Evolutionary conservation across 2,888 invertebrate species (phyloP).

Genomic region (Microplitis deprimator): DNA sequence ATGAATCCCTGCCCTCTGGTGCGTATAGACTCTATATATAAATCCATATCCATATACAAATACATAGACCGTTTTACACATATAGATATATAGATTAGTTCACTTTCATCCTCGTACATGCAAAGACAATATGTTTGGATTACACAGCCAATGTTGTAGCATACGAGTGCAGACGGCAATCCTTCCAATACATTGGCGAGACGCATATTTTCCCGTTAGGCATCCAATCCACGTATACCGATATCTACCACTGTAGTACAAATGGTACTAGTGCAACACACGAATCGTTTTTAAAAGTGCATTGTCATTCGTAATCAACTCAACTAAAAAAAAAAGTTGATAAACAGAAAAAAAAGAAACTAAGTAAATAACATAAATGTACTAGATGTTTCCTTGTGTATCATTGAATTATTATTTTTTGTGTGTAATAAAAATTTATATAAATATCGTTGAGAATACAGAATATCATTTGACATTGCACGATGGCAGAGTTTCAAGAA

Average conservation of each 20-base stretch:
- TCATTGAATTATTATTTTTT: not conserved
- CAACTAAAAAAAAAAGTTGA: not conserved
- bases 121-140: constrained; percentile 54
- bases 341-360: not conserved
- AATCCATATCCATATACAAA: constrained; percentile 11
- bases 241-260: constrained; percentile 17
- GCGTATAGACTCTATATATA: constrained; percentile 18
- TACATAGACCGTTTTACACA: not conserved
- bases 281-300: constrained; percentile 36
- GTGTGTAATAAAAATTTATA: not conserved
- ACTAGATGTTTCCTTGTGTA: not conserved
- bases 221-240: constrained; percentile 45
- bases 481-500: constrained; percentile 38
- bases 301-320: constrained; percentile 6
- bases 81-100: constrained; percentile 28
- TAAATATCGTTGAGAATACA: constrained; percentile 5
- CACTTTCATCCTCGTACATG: constrained; percentile 33
- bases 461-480: constrained; percentile 30
- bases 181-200: constrained; percentile 49
- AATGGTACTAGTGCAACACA: not conserved
- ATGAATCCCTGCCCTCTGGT: constrained; percentile 33
- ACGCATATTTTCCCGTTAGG: constrained; percentile 56
- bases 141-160: constrained; percentile 40
- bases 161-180: constrained; percentile 40
- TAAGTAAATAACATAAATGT: not conserved